Percentiles rank a stretch among this genome's conserved stretches.
phyloP scores from a whole-genome alignment of 92 coral and sea anemone genomes.

The Epizoanthus rinbou region DNA sequence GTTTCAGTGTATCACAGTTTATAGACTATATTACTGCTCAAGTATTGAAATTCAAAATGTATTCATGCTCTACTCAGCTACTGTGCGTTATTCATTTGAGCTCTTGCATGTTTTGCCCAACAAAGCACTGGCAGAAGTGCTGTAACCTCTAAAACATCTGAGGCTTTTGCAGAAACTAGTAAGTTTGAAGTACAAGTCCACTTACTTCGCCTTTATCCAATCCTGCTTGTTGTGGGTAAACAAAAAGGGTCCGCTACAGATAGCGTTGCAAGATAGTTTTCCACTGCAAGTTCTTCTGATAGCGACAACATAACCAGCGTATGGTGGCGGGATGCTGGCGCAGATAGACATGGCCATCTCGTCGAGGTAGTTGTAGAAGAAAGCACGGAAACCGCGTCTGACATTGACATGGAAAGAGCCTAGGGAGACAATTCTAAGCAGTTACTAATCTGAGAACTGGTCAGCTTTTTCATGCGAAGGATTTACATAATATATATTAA shows the following conservation, averaged over 20 bases:
- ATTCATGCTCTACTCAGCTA: too few species aligned
- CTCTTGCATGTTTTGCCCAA: too few species aligned
- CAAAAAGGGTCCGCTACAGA: constrained; percentile 34
- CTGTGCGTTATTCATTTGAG: too few species aligned
- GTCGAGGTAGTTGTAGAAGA: constrained; percentile 59
- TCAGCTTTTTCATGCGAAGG: too few species aligned
- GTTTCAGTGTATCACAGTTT: too few species aligned
- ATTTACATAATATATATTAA: too few species aligned
- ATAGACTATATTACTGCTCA: too few species aligned
- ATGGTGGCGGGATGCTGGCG: constrained; percentile 37
- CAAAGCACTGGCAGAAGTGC: too few species aligned
- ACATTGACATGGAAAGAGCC: not conserved
- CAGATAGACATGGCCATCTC: constrained; percentile 60
- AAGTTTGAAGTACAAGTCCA: not conserved
- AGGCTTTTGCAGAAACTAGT: too few species aligned
- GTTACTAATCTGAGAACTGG: too few species aligned
- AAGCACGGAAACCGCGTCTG: constrained; percentile 59
- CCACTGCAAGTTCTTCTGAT: constrained; percentile 52
- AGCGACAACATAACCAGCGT: constrained; percentile 36
- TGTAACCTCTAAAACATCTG: too few species aligned
- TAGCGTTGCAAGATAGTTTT: constrained; percentile 13
- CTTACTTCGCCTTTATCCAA: constrained; percentile 16
- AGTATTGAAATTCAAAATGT: too few species aligned
- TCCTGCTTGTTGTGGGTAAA: not conserved
- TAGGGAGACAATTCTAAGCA: not conserved